Conservation (phyloP, 2,888 invertebrate species). For the Drosophila nr. medialis region DNA sequence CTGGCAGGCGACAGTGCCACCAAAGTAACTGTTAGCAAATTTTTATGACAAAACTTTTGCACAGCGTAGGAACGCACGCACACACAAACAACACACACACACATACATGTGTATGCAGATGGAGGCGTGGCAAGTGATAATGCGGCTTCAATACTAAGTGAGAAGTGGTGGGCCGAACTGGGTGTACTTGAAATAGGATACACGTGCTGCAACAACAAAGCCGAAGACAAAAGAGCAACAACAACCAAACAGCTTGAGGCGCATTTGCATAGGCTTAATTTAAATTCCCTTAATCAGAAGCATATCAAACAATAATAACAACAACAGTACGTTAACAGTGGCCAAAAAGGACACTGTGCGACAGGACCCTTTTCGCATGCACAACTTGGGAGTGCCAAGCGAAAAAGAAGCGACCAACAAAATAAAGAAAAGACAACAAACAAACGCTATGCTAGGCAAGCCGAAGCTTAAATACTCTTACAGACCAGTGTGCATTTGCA, state of each 20-base stretch:
- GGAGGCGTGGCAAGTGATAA: slow-evolving; percentile 42
- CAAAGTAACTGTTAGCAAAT: slow-evolving; percentile 49
- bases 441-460: neutral
- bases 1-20: slow-evolving; percentile 52
- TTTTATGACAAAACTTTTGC: slow-evolving; percentile 75
- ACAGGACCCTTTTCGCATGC: slow-evolving; percentile 66
- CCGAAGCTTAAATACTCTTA: neutral
- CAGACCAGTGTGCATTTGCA: neutral
- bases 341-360: slow-evolving; percentile 67
- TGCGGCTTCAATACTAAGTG: slow-evolving; percentile 17
- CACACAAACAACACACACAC: neutral
- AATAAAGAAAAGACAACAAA: neutral
- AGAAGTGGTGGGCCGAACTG: slow-evolving; percentile 1
- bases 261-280: slow-evolving; percentile 81
- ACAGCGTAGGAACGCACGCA: neutral
- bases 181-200: slow-evolving; percentile 43
- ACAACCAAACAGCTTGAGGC: slow-evolving; percentile 63
- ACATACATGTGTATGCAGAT: slow-evolving; percentile 30
- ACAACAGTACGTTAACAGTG: slow-evolving; percentile 23
- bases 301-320: slow-evolving; percentile 56
- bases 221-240: slow-evolving; percentile 9
- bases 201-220: slow-evolving; percentile 51
- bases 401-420: slow-evolving; percentile 11
- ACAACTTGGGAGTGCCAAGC: slow-evolving; percentile 46
- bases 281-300: slow-evolving; percentile 78